Evolutionary conservation across 2,797 vertebrate genomes (phyloP), one percentile per base, ranked within the genome.

Genomic region (Chromobotia macracanthus): DNA sequence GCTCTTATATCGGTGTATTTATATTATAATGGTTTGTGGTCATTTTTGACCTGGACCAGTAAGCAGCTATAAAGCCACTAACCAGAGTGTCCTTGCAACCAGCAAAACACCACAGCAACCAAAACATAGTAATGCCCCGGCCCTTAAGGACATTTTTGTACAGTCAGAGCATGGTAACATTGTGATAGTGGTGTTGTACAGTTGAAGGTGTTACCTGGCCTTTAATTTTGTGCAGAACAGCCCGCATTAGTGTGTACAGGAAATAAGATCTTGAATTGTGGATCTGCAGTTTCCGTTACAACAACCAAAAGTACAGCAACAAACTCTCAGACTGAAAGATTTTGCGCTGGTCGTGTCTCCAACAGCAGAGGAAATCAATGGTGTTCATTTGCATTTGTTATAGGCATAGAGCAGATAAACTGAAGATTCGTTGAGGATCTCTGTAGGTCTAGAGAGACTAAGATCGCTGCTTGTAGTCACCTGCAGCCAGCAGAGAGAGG

Each of bases 221-320:
- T 63, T 72, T 50, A 23, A 51, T 50, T 53, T 78, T 53, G 15
- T 74, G 31, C 31, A 55, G 18, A 25, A 10, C 13, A 16, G 2
- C 69, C 31, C 4, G 56, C 4, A 0, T 56, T 23, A 35, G n/a
- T 51, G 23, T n/a, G 56, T 67, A 50, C 51, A 72, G 77, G 68
- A 79, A 80, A 35, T 31, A 53, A 55, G 58, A 23, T 50, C 72
- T 80, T 72, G 10, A 58, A 56, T 81, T 77, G 74, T 77, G 68
- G 61, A 46, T 28, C 50, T 63, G 80, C 3, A 64, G 80, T 77
- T 82, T 78, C 64, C 56, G 55, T 10, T 63, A 21, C 35, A 46
- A 4, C 25, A 31, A 72, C 7, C 9, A 21, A 76, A 12, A 56
- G 5, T 56, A 72, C 3, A 56, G 46, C 13, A 60, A 72, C n/a